A percentile compares a stretch with the other conserved stretches of the same genome.
Conservation (phyloP, 2,113 vertebrate genomes). For the Perognathus longimembris region DNA sequence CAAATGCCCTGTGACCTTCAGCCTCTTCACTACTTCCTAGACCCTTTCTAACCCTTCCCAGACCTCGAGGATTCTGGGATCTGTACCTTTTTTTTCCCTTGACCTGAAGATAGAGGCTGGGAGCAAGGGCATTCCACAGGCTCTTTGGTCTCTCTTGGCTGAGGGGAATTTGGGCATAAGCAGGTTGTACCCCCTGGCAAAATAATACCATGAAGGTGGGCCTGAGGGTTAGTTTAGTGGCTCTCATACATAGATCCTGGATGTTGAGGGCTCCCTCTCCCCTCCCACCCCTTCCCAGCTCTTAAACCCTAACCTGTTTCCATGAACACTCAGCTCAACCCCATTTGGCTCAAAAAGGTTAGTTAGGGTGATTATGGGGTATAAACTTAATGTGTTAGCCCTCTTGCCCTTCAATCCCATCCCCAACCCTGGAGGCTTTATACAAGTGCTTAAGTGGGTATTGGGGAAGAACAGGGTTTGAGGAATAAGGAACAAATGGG, state of each 20-base stretch:
- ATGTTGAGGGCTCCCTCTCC: conserved; percentile 29
- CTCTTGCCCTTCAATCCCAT: conserved; percentile 73
- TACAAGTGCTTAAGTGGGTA: conserved; percentile 82
- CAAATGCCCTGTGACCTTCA: conserved; percentile 70
- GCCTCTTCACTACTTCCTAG: conserved; percentile 52
- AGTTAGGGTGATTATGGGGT: conserved; percentile 66
- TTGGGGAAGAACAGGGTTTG: conserved; percentile 64
- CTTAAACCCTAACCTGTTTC: conserved; percentile 62
- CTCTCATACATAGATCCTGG: conserved; percentile 54
- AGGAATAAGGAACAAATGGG: conserved; percentile 63
- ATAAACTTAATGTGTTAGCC: conserved; percentile 46
- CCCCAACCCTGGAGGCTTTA: conserved; percentile 78
- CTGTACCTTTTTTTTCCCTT: conserved; percentile 53
- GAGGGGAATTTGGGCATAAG: conserved; percentile 68
- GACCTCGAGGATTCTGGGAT: conserved; percentile 55
- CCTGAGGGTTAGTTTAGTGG: conserved; percentile 60
- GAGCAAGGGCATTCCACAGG: conserved; percentile 78
- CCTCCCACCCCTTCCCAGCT: neutral
- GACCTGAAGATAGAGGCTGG: conserved; percentile 78
- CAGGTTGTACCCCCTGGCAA: conserved; percentile 59
- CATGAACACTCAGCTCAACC: conserved; percentile 46
- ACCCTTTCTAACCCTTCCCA: conserved; percentile 55
- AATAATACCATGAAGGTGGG: conserved; percentile 45
- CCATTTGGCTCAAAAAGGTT: conserved; percentile 67
- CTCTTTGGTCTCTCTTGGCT: conserved; percentile 83